Percentiles rank a stretch among this genome's conserved stretches.
Conservation (phyloP, 2,797 vertebrate genomes). For the Takifugu rubripes region DNA sequence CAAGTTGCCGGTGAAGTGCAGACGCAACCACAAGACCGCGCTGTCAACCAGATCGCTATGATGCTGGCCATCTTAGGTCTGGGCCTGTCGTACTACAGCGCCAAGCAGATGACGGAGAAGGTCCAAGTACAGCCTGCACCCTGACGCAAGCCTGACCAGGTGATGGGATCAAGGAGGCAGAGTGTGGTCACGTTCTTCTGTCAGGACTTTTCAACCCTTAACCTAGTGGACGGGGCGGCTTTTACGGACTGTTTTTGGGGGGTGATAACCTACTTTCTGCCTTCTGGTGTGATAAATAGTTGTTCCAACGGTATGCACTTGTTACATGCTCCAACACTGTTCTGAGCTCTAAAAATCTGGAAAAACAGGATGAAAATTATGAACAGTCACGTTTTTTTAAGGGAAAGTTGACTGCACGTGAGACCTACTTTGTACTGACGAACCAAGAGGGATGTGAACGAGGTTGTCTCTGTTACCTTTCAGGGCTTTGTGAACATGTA, state of each 20-base stretch:
- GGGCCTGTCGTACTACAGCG: conserved; percentile 89
- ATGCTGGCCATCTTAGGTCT: conserved; percentile 90
- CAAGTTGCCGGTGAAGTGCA: conserved; percentile 86
- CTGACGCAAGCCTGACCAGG: conserved; percentile 42
- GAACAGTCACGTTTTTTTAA: conserved; percentile 30
- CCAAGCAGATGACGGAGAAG: conserved; percentile 83
- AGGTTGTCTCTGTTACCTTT: conserved; percentile 1
- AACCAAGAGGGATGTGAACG: conserved; percentile 6
- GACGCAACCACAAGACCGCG: conserved; percentile 78
- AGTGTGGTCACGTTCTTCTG: too few relatives aligned
- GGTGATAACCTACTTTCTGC: conserved; percentile 15
- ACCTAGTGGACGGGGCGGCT: background rate
- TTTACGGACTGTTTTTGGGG: conserved; percentile 23
- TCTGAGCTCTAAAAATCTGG: conserved; percentile 6
- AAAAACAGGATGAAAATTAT: conserved; percentile 1
- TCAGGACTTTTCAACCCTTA: background rate
- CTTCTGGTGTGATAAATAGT: conserved; percentile 41
- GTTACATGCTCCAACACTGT: conserved; percentile 38
- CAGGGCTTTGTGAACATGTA: conserved; percentile 24
- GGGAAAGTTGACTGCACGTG: conserved; percentile 23
- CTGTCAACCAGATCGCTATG: conserved; percentile 85
- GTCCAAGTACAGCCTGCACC: conserved; percentile 55
- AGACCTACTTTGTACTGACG: conserved; percentile 45
- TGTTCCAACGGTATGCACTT: conserved; percentile 40
- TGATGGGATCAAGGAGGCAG: too few relatives aligned